Percentiles rank a stretch among this genome's conserved stretches.
phyloP scores from a whole-genome alignment of 2,888 invertebrate species.

The Lymantria monacha region DNA sequence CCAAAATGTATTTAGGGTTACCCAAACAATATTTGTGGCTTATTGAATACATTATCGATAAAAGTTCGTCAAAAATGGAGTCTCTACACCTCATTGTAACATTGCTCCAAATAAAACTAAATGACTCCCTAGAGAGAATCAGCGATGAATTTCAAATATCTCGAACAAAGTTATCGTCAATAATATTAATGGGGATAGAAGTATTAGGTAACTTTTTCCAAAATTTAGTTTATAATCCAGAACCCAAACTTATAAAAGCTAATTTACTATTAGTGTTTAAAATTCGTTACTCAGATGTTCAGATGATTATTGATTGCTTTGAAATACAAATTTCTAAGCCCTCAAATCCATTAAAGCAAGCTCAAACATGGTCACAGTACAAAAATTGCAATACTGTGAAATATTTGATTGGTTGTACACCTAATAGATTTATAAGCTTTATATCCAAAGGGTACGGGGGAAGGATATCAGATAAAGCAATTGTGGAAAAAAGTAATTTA shows the following conservation, averaged over 20 bases:
- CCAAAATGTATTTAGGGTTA: conserved; percentile 8
- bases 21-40: too few species aligned
- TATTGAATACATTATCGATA: conserved; percentile 4
- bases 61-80: conserved; percentile 1
- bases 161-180: neutral
- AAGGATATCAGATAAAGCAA: neutral
- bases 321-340: conserved; percentile 10
- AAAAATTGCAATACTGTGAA: conserved; percentile 12
- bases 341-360: conserved; percentile 7
- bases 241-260: neutral
- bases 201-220: conserved; percentile 1
- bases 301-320: conserved; percentile 4
- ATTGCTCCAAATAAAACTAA: conserved; percentile 3
- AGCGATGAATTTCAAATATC: conserved; percentile 2
- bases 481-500: neutral
- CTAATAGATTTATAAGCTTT: neutral
- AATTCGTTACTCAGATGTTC: conserved; percentile 3
- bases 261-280: conserved; percentile 1
- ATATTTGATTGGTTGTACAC: conserved; percentile 20
- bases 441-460: neutral
- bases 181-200: conserved; percentile 1
- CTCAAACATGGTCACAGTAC: conserved; percentile 13
- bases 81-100: neutral
- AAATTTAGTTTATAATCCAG: neutral
- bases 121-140: conserved; percentile 1